Evolutionary conservation across 2,113 vertebrate species (phyloP).

Genomic region (Emydocephalus ijimae): DNA sequence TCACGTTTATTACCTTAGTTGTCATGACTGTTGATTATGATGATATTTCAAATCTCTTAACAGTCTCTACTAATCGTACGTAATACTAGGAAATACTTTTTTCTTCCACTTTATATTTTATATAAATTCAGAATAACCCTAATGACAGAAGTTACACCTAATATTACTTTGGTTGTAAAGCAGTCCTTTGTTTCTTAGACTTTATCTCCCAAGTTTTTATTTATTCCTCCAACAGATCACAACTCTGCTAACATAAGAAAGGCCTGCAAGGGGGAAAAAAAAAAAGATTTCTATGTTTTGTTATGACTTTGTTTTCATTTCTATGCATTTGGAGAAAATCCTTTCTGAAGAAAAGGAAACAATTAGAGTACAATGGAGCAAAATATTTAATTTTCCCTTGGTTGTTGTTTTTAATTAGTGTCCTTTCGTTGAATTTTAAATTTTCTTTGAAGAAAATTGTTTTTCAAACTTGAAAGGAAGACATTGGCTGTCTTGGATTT

Average conservation of each 20-base stretch:
- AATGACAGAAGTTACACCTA: background rate
- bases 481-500: background rate
- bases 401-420: background rate
- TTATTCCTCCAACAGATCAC: background rate
- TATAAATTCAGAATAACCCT: background rate
- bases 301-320: background rate
- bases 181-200: background rate
- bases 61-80: background rate
- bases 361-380: background rate
- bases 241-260: background rate
- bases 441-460: background rate
- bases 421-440: background rate
- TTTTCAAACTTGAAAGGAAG: background rate
- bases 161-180: background rate
- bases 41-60: background rate
- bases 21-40: background rate
- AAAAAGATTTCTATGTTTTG: background rate
- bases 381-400: background rate
- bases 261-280: background rate
- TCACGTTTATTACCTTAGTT: background rate
- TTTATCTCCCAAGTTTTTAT: background rate
- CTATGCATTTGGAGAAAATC: background rate
- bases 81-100: background rate
- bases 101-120: background rate
- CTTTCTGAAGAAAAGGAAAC: background rate